These are phyloP conservation scores for Archilochus colubris DNA, from an alignment of 2,113 vertebrate species.

Conservation along the genomic window DNA sequence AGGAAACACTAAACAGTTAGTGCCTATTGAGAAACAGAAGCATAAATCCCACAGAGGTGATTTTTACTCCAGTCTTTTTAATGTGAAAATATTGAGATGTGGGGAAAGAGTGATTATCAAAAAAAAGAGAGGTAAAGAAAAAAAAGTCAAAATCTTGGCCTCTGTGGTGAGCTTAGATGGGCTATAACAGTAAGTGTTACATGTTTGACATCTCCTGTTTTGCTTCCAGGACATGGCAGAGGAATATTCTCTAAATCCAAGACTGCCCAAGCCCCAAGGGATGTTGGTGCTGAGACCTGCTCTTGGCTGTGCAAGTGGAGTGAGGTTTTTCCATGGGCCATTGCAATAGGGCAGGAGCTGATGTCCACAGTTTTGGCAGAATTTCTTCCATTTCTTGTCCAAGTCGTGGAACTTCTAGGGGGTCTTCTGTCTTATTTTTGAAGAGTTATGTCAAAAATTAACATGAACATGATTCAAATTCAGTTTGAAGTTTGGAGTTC, in stretches of 20 bases:
- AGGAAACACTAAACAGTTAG: neutral
- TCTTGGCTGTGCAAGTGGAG: fast-evolving
- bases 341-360: neutral
- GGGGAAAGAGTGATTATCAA: neutral
- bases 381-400: neutral
- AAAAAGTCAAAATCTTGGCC: neutral
- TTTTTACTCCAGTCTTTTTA: neutral
- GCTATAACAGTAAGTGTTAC: neutral
- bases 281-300: neutral
- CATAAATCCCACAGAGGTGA: neutral
- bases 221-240: neutral
- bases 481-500: neutral
- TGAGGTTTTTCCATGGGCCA: fast-evolving
- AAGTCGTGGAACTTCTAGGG: neutral
- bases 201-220: neutral
- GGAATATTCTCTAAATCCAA: neutral
- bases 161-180: neutral
- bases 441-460: neutral
- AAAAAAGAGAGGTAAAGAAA: neutral
- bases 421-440: neutral
- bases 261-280: neutral
- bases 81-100: neutral
- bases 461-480: neutral
- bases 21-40: neutral
- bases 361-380: neutral